Percentiles rank a stretch among this genome's conserved stretches.
Evolutionary conservation across 2,797 vertebrate species (phyloP).

Genomic region (Crocidura indochinensis): DNA sequence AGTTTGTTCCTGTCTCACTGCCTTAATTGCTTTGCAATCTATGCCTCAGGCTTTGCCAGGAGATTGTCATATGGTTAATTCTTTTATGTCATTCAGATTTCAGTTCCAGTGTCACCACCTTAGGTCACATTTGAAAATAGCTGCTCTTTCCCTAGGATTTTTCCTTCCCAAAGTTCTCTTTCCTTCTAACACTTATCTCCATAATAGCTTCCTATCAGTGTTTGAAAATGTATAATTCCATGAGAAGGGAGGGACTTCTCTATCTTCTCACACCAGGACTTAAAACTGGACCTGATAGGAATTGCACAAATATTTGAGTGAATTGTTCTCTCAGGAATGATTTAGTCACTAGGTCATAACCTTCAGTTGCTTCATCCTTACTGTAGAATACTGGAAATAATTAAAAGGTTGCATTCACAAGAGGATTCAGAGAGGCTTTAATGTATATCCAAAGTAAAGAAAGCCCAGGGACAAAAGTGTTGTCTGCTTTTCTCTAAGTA

Average conservation of each 20-base stretch:
- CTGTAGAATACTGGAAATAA: slow-evolving; percentile 7
- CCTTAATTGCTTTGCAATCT: slow-evolving; percentile 63
- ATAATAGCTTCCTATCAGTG: not conserved
- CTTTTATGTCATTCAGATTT: slow-evolving; percentile 45
- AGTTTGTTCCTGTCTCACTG: not conserved
- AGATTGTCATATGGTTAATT: slow-evolving; percentile 33
- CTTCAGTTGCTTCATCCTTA: slow-evolving; percentile 46
- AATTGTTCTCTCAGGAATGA: slow-evolving; percentile 52
- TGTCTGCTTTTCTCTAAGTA: slow-evolving; percentile 34
- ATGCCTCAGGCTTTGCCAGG: slow-evolving; percentile 45
- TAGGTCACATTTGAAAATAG: not conserved
- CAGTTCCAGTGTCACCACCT: not conserved
- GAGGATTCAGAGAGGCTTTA: slow-evolving; percentile 21
- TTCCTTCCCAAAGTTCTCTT: not conserved
- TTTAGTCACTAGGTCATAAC: slow-evolving; percentile 31
- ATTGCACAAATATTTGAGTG: slow-evolving; percentile 41
- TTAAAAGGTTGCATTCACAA: slow-evolving; percentile 38
- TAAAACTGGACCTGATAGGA: slow-evolving; percentile 33
- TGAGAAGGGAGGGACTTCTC: slow-evolving; percentile 34
- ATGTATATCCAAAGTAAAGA: slow-evolving; percentile 1
- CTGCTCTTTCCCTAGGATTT: not conserved
- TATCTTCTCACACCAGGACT: slow-evolving; percentile 9
- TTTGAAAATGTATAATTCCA: not conserved
- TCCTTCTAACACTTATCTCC: not conserved
- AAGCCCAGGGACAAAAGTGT: not conserved